Evolutionary conservation across 2,797 vertebrate species (phyloP), one percentile per base, ranked within the genome.

Genomic region (Melanotaenia maccullochi): DNA sequence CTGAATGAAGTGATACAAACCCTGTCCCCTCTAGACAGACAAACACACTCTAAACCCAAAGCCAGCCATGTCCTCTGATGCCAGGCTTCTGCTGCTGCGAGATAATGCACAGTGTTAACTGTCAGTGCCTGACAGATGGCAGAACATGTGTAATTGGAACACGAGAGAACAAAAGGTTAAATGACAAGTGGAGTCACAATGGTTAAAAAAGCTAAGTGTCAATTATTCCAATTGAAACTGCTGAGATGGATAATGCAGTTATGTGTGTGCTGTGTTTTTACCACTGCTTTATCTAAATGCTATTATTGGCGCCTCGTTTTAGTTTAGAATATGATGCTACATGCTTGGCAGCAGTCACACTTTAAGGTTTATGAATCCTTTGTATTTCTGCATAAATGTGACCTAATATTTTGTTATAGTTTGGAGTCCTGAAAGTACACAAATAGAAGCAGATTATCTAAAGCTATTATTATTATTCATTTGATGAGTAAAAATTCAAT

Each of bases 11-110:
- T 20, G 16, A 57, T 60, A 66, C n/a, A 62, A 73, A 79, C 24
- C 52, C 25, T 25, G 51, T 40, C 64, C 78, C 75, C 73, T 71
- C 73, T 12, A 18, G n/a, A 65, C 35, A 74, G 49, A 64, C 51
- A 64, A 58, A 68, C 35, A 51, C 30, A 36, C 30, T 42, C 13
- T 32, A 13, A 68, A 30, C 49, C 33, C 9, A 16, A 51, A 54
- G 55, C 63, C 68, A 71, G 49, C 18, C n/a, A 36, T 13, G 64
- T 69, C 24, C 68, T 49, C 40, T 56, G 44, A 68, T 55, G 66
- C 69, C 54, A 30, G 65, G 11, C 58, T 65, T 66, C 73, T 80
- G 76, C 56, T 44, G 70, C 32, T 36, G 35, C 9, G 71, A 78
- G 75, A 83, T 71, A 76, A 36, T 4, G 14, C 38, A 65, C 57